Evolutionary conservation across 2,797 vertebrate genomes (phyloP).

Genomic region (Siniperca scherzeri): DNA sequence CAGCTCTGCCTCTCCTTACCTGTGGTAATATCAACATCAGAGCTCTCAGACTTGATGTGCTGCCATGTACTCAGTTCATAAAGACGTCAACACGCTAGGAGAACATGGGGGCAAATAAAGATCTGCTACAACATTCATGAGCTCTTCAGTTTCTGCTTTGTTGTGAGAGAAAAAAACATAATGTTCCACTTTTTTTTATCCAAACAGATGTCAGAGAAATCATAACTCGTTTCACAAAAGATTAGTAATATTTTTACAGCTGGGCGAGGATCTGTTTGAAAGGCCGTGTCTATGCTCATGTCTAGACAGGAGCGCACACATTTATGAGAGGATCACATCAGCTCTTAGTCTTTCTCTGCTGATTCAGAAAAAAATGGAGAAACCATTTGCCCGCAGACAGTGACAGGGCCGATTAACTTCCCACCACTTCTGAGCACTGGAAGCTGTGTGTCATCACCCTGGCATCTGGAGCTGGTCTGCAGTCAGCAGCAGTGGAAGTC

Average conservation of each 20-base stretch:
- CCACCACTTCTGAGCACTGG: conserved; percentile 59
- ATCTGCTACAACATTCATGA: conserved; percentile 12
- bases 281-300: conserved; percentile 38
- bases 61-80: conserved; percentile 40
- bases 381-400: conserved; percentile 52
- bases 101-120: conserved; percentile 16
- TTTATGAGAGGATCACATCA: conserved; percentile 57
- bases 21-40: conserved; percentile 38
- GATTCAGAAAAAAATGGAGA: conserved; percentile 54
- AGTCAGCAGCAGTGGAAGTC: conserved; percentile 34
- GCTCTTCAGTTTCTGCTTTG: conserved; percentile 5
- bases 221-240: conserved; percentile 26
- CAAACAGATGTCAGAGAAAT: conserved; percentile 59
- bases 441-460: conserved; percentile 72
- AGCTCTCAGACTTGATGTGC: conserved; percentile 44
- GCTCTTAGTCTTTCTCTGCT: conserved; percentile 38
- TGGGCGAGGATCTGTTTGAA: conserved; percentile 32
- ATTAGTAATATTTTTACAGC: conserved; percentile 56
- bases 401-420: conserved; percentile 49
- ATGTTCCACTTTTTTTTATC: conserved; percentile 12
- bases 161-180: background rate
- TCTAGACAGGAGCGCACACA: conserved; percentile 69
- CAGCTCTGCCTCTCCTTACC: conserved; percentile 45
- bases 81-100: conserved; percentile 45
- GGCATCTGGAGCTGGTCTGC: conserved; percentile 43